phyloP scores from a whole-genome alignment of 1,140 invertebrate genomes.

The Paraescarpia echinospica region DNA sequence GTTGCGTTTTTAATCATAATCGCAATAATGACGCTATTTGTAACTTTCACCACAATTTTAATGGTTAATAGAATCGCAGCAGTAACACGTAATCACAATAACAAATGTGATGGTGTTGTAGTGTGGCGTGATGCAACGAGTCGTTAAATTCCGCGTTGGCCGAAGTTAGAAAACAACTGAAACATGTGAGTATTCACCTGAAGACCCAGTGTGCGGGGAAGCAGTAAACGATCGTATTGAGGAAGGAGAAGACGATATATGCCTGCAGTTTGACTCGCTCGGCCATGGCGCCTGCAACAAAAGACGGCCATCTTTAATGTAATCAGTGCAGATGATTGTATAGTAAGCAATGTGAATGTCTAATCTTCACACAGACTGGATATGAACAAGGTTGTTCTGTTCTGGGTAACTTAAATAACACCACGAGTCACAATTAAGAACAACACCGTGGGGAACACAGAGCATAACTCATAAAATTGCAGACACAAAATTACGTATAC shows the following conservation, averaged over 20 bases:
- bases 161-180: neutral
- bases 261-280: slow-evolving; percentile 40
- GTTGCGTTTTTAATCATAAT: neutral
- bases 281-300: slow-evolving; percentile 40
- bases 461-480: neutral
- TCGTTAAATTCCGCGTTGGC: neutral
- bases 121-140: neutral
- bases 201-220: slow-evolving; percentile 44
- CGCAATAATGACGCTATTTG: neutral
- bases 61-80: neutral
- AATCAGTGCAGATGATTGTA: neutral
- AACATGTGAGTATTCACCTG: no score
- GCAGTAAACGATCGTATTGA: slow-evolving; percentile 40
- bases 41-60: neutral
- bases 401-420: neutral
- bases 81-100: neutral
- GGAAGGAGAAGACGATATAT: slow-evolving; percentile 38
- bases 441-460: neutral
- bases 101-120: neutral
- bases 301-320: neutral
- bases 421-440: neutral
- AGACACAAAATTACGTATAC: neutral
- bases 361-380: neutral
- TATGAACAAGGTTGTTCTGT: neutral
- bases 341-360: neutral